Evolutionary conservation across 2,888 invertebrate species (phyloP), one percentile per base, ranked within the genome.

Genomic region (Orchesella flavescens): DNA sequence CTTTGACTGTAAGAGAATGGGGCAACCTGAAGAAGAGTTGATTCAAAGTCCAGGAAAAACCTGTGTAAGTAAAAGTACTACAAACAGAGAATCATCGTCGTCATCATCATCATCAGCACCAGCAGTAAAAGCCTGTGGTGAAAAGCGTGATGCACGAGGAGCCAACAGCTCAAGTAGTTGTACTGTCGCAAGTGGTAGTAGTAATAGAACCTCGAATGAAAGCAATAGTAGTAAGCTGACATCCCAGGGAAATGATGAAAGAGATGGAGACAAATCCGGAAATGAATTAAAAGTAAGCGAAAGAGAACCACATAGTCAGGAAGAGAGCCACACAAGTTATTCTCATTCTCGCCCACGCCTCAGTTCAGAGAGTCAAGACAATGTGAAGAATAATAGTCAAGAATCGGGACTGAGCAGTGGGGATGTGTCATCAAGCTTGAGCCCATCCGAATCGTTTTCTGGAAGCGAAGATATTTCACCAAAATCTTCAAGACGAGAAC

Each of bases 21-120:
- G 85, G 83, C 85, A 85, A 75, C 83, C 85, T 78, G 85, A 85
- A 46, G 83, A 72, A 63, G 80, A 83, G 55, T 76, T 79, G 66
- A 53, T 17, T 19, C 68, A 81, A 59, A 74, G 69, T 53, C 75
- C 76, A 43, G 57, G 66, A 43, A 76, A 66, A 76, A 53, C 44
- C 34, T 49, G 55, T 34, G 3, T 49, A 12, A 24, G 13, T 17
- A 55, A 71, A 63, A 21, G 1, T 53, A 66, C 23, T 63, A 2
- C 34, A 34, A 43, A 68, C 66, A 63, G 44, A 21, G 63, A 19
- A 73, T 34, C 34, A 4, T 34, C 34, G 21, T 4, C 34, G 21
- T 34, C 17, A 46, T 23, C 65, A 24, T n/a, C 23, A 65, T 17
- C 17, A n/a, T n/a, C n/a, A n/a, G n/a, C n/a, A n/a, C n/a, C n/a